Conservation (phyloP, 2,113 vertebrate species). For the Himantopus leucocephalus region DNA sequence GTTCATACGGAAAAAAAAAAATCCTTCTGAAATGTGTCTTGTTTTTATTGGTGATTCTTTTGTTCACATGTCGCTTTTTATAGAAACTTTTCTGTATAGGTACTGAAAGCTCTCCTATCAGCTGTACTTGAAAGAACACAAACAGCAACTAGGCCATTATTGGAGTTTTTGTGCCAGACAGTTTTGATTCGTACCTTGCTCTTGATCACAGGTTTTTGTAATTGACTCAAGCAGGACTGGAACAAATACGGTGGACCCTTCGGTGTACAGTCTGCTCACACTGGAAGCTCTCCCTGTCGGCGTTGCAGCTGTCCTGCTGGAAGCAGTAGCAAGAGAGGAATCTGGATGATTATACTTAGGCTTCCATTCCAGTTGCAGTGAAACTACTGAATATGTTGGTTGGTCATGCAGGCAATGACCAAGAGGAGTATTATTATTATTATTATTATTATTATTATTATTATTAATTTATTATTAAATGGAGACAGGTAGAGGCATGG, state of each 20-base stretch:
- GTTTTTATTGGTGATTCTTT: not conserved
- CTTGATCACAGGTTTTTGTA: not conserved
- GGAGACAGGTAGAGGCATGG: not conserved
- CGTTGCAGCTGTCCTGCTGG: not conserved
- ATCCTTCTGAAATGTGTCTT: not conserved
- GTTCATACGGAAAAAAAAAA: not conserved
- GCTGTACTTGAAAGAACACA: not conserved
- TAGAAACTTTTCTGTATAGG: not conserved
- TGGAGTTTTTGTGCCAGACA: not conserved
- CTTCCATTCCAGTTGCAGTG: not conserved
- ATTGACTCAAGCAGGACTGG: not conserved
- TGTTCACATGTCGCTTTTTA: not conserved
- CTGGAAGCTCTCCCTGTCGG: not conserved
- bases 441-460: not conserved
- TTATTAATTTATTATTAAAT: not conserved
- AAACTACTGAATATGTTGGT: not conserved
- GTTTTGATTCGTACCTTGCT: not conserved
- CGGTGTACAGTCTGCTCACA: fast-evolving
- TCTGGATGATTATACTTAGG: not conserved
- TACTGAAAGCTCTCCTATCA: not conserved
- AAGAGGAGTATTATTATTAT: not conserved
- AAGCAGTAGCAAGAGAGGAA: not conserved
- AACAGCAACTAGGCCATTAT: not conserved
- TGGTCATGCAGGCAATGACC: not conserved
- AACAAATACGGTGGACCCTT: not conserved